These are phyloP conservation scores for Pelmatolapia mariae DNA, from an alignment of 2,113 vertebrate species.

Conservation along the genomic window DNA sequence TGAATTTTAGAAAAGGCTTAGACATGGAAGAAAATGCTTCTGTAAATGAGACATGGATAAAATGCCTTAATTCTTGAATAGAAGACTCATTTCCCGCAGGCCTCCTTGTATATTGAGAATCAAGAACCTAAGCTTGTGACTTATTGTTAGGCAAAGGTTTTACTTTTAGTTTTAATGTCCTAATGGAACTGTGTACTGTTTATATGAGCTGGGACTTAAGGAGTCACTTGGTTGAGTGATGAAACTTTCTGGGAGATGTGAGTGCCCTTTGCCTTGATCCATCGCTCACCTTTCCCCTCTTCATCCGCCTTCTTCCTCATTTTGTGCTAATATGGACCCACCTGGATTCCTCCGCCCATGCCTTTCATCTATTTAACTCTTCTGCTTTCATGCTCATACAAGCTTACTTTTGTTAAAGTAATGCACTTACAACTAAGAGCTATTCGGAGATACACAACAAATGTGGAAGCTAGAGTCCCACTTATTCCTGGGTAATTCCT, in stretches of 20 bases:
- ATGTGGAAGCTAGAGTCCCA: background rate
- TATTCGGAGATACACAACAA: background rate
- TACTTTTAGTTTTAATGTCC: background rate
- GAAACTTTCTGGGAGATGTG: constrained; percentile 17
- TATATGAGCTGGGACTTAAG: background rate
- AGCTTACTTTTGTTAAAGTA: background rate
- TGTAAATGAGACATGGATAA: background rate
- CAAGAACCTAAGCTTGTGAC: background rate
- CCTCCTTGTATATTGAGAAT: background rate
- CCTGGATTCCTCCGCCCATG: background rate
- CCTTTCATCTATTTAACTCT: constrained; percentile 9
- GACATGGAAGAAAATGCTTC: background rate
- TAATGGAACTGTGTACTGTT: background rate
- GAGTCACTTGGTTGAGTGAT: background rate
- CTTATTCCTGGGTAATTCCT: background rate
- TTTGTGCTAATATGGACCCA: background rate
- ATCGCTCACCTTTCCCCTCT: background rate
- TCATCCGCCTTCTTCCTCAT: background rate
- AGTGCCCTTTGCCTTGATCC: constrained; percentile 33
- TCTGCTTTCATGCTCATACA: background rate
- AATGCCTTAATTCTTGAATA: background rate
- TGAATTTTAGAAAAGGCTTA: background rate
- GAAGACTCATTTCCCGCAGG: background rate
- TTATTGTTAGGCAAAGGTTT: background rate
- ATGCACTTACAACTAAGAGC: background rate